Conservation (phyloP, 2,113 vertebrate genomes). For the Eulacestoma nigropectus region DNA sequence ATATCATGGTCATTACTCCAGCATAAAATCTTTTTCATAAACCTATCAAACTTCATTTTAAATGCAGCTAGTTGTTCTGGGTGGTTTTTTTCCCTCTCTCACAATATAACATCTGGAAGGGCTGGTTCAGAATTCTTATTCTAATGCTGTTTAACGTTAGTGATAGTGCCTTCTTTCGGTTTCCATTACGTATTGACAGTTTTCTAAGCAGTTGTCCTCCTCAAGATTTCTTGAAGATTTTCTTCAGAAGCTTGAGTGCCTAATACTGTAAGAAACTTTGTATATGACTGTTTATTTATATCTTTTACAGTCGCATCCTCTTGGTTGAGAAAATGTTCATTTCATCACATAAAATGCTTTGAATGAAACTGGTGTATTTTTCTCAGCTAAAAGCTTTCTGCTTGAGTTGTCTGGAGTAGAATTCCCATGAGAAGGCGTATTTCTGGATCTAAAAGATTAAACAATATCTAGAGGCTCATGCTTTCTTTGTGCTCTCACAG, state of each 20-base stretch:
- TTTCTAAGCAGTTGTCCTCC: background rate
- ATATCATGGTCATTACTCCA: background rate
- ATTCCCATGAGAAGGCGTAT: background rate
- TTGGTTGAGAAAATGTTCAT: background rate
- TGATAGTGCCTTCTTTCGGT: background rate
- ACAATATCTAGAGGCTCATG: background rate
- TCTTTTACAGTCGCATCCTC: background rate
- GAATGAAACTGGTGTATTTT: background rate
- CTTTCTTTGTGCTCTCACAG: background rate
- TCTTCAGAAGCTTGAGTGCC: background rate
- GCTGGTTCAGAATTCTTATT: background rate
- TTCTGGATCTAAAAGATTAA: background rate
- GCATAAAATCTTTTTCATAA: background rate
- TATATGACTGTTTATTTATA: background rate
- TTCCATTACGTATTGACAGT: background rate
- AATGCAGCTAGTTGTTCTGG: background rate
- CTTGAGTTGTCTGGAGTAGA: background rate
- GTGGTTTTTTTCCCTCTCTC: rapidly evolving
- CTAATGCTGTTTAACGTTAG: background rate
- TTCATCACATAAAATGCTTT: background rate
- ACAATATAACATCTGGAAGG: background rate
- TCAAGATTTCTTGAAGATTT: background rate
- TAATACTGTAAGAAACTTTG: background rate
- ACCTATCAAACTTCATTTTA: background rate
- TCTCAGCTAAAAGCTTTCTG: background rate